Evolutionary conservation across 2,113 vertebrate species (phyloP).

Genomic region (Phylloscopus trochilus): DNA sequence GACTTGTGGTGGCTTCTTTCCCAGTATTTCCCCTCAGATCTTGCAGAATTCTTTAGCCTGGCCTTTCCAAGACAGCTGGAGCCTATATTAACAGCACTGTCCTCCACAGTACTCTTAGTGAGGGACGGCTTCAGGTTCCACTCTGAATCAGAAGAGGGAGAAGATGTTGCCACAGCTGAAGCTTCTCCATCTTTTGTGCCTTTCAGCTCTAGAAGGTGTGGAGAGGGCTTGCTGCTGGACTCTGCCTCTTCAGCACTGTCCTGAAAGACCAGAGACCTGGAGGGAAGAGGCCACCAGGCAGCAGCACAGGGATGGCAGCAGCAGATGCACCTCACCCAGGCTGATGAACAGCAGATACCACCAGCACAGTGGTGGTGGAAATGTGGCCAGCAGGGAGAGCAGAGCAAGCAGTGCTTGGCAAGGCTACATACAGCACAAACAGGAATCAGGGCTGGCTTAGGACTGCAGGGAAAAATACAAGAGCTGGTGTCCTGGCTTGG

Average conservation of each 20-base stretch:
- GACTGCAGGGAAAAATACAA: neutral
- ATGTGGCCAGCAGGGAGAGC: neutral
- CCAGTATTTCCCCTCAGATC: conserved; percentile 79
- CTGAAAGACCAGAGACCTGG: neutral
- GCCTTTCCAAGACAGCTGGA: conserved; percentile 34
- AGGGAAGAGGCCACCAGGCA: conserved; percentile 56
- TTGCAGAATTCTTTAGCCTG: neutral
- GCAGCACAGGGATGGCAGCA: conserved; percentile 6
- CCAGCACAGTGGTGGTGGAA: neutral
- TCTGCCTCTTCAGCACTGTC: conserved; percentile 11
- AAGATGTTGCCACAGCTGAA: neutral
- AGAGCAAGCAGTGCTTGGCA: neutral
- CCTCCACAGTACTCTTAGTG: neutral
- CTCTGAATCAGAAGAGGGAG: conserved; percentile 32
- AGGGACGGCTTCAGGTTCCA: neutral
- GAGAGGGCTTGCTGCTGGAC: neutral
- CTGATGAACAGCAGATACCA: conserved; percentile 7
- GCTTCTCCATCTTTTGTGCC: neutral
- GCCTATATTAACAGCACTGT: conserved; percentile 59
- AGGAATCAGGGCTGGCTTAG: neutral
- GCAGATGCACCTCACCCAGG: neutral
- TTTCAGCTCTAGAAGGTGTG: conserved; percentile 35
- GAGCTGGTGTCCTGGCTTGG: neutral
- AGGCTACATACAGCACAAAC: neutral
- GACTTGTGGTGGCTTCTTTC: conserved; percentile 72